Base-by-base conservation (phyloP, 2,113 vertebrate genomes). In the Caloenas nicobarica region DNA sequence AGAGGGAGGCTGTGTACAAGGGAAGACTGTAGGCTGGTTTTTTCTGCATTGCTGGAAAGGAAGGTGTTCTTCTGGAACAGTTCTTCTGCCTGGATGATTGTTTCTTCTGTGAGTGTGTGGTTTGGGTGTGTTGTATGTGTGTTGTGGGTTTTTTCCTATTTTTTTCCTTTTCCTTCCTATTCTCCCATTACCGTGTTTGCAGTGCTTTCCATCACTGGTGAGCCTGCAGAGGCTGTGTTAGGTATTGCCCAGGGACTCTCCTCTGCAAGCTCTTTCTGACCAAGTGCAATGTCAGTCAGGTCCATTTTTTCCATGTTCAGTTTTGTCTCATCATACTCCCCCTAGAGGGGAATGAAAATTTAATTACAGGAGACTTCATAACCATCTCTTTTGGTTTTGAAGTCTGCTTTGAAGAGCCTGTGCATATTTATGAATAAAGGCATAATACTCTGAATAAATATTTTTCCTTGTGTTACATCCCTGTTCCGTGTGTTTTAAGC, bases 311-410 rank as follows among this genome's bases (percentile, higher is more conserved):
- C 29, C 24, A 53, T 13, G 15, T 83, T 73, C 44, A 50, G 16
- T 76, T 95, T 89, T 91, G 29, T 90, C 34, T 93, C 24, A 18
- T 88, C n/a, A 31, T 69, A 22, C 26, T 82, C 31, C 7, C 77
- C 21, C 60, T 82, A 86, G 76, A 90, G 85, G 91, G 50, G 26
- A 91, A 93, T 93, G 54, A 93, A 93, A 94, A 90, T 82, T 88
- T 94, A 66, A 91, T 90, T 94, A 66, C 31, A 83, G 0, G 3
- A 91, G 68, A 50, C 68, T 93, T 91, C 46, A 86, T 90, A 91
- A 65, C 57, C 28, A 76, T 16, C 13, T 68, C 33, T 65, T 92
- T 62, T 58, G 24, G 1, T 96, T 93, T 77, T 81, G 40, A 83
- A 83, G 15, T 73, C 18, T 81, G 16, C 58, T 88, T 81, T 83